Evolutionary conservation across 1,140 invertebrate genomes (phyloP).

Genomic region (Formica exsecta): DNA sequence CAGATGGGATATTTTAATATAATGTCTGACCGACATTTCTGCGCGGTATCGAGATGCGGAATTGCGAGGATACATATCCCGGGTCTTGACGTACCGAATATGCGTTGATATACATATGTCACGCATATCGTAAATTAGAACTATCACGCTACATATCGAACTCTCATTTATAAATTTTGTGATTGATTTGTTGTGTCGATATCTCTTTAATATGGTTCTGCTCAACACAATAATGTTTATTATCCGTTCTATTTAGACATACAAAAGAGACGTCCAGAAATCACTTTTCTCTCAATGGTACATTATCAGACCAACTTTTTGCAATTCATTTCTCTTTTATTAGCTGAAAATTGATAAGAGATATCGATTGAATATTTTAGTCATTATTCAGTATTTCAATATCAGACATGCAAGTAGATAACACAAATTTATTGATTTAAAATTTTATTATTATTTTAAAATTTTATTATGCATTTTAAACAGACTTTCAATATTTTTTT

Average conservation of each 20-base stretch:
- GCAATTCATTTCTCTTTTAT: constrained; percentile 12
- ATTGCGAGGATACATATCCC: constrained; percentile 21
- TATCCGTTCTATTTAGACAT: background rate
- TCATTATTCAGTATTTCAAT: constrained; percentile 13
- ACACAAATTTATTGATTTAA: background rate
- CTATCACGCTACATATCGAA: constrained; percentile 3
- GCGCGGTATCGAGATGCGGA: constrained; percentile 10
- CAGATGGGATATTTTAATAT: constrained; percentile 58
- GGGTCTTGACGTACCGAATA: constrained; percentile 11
- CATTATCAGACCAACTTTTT: constrained; percentile 14
- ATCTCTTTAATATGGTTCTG: background rate
- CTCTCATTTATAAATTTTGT: background rate
- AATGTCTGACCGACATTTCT: constrained; percentile 52
- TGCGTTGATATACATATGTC: constrained; percentile 35
- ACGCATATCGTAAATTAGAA: constrained; percentile 40
- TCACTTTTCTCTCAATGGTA: background rate
- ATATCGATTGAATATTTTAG: constrained; percentile 5
- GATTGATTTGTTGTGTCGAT: background rate
- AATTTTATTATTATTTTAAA: background rate
- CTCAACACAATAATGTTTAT: constrained; percentile 2
- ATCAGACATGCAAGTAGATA: background rate
- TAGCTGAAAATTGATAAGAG: background rate
- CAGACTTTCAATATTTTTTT: too few species aligned
- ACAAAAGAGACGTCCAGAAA: background rate
- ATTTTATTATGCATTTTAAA: too few species aligned